phyloP scores from a whole-genome alignment of 2,888 invertebrate species.

The Selenia dentaria region DNA sequence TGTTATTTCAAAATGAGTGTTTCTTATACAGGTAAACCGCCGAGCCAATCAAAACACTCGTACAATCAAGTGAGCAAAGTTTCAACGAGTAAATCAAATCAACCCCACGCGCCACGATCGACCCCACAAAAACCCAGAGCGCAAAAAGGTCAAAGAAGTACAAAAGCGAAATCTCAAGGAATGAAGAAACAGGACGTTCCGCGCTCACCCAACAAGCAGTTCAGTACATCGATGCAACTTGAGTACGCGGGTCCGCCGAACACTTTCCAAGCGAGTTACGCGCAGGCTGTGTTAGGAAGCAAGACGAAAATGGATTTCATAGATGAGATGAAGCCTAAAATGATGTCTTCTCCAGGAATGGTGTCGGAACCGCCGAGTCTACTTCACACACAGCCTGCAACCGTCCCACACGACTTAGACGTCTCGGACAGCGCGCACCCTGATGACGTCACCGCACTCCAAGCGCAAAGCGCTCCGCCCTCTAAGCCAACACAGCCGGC shows the following conservation, averaged over 20 bases:
- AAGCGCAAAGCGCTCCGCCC: conserved; percentile 57
- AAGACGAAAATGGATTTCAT: conserved; percentile 66
- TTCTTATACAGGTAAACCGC: conserved; percentile 67
- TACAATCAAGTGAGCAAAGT: conserved; percentile 83
- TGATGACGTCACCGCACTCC: conserved; percentile 58
- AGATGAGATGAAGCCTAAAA: conserved; percentile 64
- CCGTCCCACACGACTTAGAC: conserved; percentile 63
- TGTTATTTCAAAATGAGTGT: no score
- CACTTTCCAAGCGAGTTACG: conserved; percentile 77
- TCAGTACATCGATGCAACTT: conserved; percentile 55
- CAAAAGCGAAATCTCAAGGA: conserved; percentile 49
- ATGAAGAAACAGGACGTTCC: conserved; percentile 63
- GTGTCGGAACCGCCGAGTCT: conserved; percentile 67
- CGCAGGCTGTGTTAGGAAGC: conserved; percentile 67
- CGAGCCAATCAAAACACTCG: conserved; percentile 78
- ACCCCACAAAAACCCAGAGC: conserved; percentile 59
- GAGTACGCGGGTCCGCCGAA: conserved; percentile 71
- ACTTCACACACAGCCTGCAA: conserved; percentile 65
- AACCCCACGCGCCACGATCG: conserved; percentile 55
- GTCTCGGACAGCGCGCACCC: conserved; percentile 58
- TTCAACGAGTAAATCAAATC: conserved; percentile 77
- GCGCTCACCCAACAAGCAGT: conserved; percentile 60
- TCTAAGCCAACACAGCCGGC: conserved; percentile 49
- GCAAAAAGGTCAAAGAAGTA: conserved; percentile 48
- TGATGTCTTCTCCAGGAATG: conserved; percentile 60